These are phyloP conservation scores for Chaetophractus vellerosus DNA, from an alignment of 2,797 vertebrate genomes.

Conservation along the genomic window DNA sequence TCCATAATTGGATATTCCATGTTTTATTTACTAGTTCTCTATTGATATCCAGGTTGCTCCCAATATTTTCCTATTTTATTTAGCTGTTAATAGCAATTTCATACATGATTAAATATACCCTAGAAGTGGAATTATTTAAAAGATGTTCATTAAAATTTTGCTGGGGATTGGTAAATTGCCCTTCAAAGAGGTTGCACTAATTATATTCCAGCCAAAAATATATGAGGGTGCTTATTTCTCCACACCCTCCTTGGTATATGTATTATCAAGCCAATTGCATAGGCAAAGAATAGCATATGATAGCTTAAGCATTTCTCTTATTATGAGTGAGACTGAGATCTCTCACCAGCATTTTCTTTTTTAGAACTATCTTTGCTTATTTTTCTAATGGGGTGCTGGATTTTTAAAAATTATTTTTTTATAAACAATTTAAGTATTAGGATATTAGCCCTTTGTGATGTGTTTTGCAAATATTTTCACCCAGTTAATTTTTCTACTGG, in stretches of 20 bases:
- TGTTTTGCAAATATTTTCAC: constrained; percentile 31
- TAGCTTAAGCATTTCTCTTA: background rate
- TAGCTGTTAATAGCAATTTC: background rate
- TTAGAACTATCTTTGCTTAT: background rate
- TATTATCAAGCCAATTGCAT: background rate
- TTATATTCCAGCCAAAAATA: background rate
- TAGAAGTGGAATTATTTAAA: constrained; percentile 11
- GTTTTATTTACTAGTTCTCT: background rate
- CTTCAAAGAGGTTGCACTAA: background rate
- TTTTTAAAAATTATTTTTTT: constrained; percentile 34
- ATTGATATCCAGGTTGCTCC: background rate
- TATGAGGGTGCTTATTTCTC: background rate
- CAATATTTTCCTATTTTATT: background rate
- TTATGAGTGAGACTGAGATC: background rate
- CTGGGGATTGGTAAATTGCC: background rate
- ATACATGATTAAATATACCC: background rate
- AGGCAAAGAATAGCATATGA: background rate
- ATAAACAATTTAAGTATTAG: background rate
- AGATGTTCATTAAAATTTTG: background rate
- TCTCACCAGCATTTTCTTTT: background rate
- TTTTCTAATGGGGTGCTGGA: background rate
- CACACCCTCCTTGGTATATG: background rate
- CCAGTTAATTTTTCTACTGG: constrained; percentile 11
- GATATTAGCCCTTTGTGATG: background rate
- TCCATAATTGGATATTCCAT: background rate